Evolutionary conservation across 1,140 invertebrate genomes (phyloP).

Genomic region (Brachionus calyciflorus): DNA sequence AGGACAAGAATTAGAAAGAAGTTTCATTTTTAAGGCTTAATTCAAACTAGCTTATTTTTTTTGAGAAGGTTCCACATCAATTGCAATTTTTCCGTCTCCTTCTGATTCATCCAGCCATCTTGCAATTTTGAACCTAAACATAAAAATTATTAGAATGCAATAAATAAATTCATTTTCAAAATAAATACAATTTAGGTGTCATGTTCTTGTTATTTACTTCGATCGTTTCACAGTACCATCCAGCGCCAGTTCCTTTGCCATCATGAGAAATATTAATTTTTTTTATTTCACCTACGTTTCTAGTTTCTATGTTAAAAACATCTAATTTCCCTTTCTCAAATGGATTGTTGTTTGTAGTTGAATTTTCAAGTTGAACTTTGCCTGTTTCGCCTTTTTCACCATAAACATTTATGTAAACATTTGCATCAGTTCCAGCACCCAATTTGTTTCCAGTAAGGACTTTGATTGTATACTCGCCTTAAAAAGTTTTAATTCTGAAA

Average conservation of each 20-base stretch:
- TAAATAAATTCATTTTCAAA: background rate
- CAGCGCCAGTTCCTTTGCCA: slow-evolving; percentile 56
- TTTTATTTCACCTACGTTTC: slow-evolving; percentile 55
- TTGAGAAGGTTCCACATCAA: slow-evolving; percentile 60
- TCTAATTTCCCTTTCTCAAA: slow-evolving; percentile 60
- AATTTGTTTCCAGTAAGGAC: slow-evolving; percentile 55
- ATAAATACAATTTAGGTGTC: too few species aligned
- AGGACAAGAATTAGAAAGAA: too few species aligned
- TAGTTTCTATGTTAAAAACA: slow-evolving; percentile 56
- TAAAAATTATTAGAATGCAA: slow-evolving; percentile 53
- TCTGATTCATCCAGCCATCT: slow-evolving; percentile 58
- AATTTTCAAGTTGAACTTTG: slow-evolving; percentile 52
- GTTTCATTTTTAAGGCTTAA: too few species aligned
- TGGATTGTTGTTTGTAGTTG: slow-evolving; percentile 56
- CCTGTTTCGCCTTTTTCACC: slow-evolving; percentile 59
- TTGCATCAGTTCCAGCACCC: slow-evolving; percentile 57
- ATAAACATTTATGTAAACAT: slow-evolving; percentile 58
- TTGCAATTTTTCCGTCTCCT: slow-evolving; percentile 54
- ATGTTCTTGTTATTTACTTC: slow-evolving; percentile 51
- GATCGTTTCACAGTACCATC: slow-evolving; percentile 59
- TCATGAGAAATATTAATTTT: slow-evolving; percentile 61
- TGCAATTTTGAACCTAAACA: slow-evolving; percentile 58
- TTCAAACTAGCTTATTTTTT: too few species aligned
- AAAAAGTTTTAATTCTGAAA: background rate
- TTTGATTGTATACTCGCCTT: slow-evolving; percentile 54